Evolutionary conservation across 1,140 invertebrate species (phyloP).

Genomic region (Dreissena rostriformis): DNA sequence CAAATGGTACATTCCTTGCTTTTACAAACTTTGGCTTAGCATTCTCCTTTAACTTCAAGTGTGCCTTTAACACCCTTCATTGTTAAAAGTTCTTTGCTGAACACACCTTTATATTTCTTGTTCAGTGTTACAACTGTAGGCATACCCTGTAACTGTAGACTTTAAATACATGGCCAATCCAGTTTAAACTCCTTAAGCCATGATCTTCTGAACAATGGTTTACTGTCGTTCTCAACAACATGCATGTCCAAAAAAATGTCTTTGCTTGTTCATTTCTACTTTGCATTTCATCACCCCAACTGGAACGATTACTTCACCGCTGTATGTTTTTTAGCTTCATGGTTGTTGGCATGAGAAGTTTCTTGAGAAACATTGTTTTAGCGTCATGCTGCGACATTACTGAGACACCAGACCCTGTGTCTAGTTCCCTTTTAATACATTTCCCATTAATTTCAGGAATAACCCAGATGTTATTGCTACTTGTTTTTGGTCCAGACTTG

Average conservation of each 20-base stretch:
- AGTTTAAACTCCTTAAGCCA: background rate
- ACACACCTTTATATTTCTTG: too few relatives aligned
- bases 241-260: background rate
- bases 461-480: too few relatives aligned
- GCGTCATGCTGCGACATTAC: too few relatives aligned
- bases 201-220: background rate
- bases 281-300: slow-evolving; percentile 1
- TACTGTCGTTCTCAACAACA: background rate
- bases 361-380: background rate
- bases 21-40: too few relatives aligned
- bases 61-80: too few relatives aligned
- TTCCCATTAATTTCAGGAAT: background rate
- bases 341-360: background rate
- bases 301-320: background rate
- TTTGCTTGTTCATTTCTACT: too few relatives aligned
- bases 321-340: slow-evolving; percentile 4
- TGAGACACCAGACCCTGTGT: background rate
- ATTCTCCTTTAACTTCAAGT: too few relatives aligned
- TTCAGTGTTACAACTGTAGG: too few relatives aligned
- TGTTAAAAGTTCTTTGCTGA: too few relatives aligned
- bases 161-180: background rate
- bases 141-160: too few relatives aligned
- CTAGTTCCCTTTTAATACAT: background rate
- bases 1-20: too few relatives aligned
- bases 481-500: too few relatives aligned